Base-by-base conservation (phyloP, 1,140 invertebrate genomes). In the Aphis craccivora region DNA sequence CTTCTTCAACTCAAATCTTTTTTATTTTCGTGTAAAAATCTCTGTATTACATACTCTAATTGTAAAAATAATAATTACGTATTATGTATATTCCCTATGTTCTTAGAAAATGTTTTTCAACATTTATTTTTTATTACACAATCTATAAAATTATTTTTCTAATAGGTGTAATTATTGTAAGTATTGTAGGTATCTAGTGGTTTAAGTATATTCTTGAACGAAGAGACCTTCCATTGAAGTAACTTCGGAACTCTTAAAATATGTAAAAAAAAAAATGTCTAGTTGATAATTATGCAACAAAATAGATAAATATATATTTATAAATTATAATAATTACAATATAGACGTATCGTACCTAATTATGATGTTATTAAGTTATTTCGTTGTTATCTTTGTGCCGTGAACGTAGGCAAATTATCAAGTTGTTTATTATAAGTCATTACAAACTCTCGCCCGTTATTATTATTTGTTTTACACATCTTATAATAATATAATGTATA, bases 361-460 rank as follows among this genome's bases (percentile, higher is more conserved):
- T 76, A 76, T n/a, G 60, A 76, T 76, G n/a, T n/a, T 76, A 76
- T 76, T n/a, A 76, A n/a, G 60, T 76, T 18, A 76, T 76, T 76
- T 18, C 14, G 3, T 76, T 76, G 60, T 76, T 76, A 76, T n/a
- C 60, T 76, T 35, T 76, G n/a, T n/a, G 60, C 60, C 30, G 60
- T n/a, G n/a, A 76, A 76, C 3, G 30, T 14, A 76, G 60, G 14
- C 8, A 18, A 76, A 76, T 76, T 76, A 76, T 76, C 60, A 76
- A 76, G 60, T 76, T 76, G 60, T 76, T 76, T 76, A 76, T 76
- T 76, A n/a, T 67, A 14, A 76, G 60, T 35, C 18, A 18, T 35
- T n/a, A 76, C 30, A 76, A n/a, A n/a, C 30, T 76, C 60, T 67
- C 30, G 30, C 60, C 4, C 30, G 60, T n/a, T 76, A 76, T 76